Percentiles rank a stretch among this genome's conserved stretches.
Evolutionary conservation across 2,797 vertebrate species (phyloP).

Genomic region (Enteromius treurensis): DNA sequence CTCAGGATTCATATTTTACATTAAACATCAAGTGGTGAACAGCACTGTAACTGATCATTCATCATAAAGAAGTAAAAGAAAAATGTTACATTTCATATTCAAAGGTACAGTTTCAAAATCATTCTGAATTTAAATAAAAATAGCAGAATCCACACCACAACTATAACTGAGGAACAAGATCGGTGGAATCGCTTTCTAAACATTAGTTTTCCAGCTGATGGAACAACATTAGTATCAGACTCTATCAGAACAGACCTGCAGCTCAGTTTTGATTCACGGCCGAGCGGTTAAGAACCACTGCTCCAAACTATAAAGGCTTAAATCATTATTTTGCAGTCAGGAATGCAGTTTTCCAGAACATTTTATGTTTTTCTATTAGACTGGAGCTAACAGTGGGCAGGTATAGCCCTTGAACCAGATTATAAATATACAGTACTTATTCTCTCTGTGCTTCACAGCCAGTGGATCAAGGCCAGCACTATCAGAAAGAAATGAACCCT

Average conservation of each 20-base stretch:
- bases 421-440: conserved; percentile 13
- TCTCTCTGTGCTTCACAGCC: conserved; percentile 79
- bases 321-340: not conserved
- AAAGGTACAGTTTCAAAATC: not conserved
- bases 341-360: conserved; percentile 10
- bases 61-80: not conserved
- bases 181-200: not conserved
- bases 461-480: conserved; percentile 87
- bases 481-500: conserved; percentile 93
- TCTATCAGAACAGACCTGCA: not conserved
- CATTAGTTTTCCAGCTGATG: not conserved
- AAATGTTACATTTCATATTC: not conserved
- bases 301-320: not conserved
- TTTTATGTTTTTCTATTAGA: not conserved
- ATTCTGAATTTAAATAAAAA: not conserved
- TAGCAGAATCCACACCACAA: not conserved
- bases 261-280: not conserved
- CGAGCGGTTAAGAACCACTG: not conserved
- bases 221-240: not conserved
- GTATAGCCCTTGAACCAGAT: not conserved
- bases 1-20: not conserved
- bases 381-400: not conserved
- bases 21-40: not conserved
- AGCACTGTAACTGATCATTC: not conserved
- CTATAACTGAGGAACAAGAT: not conserved